Evolutionary conservation across 2,797 vertebrate species (phyloP).

Genomic region (Champsocephalus gunnari): DNA sequence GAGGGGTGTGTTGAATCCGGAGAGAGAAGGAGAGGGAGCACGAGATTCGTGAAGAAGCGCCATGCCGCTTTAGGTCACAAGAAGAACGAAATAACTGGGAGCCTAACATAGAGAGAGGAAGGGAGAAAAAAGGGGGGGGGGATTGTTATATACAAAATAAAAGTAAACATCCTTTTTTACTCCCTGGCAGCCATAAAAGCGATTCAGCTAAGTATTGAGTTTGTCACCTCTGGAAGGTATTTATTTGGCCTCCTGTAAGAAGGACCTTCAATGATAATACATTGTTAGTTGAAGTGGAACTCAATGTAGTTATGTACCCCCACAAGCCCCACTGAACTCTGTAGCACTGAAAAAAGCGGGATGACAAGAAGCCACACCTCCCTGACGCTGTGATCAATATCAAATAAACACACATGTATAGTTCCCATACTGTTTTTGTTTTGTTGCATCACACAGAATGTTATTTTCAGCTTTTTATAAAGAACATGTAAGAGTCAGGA

Average conservation of each 20-base stretch:
- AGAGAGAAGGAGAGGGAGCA: conserved; percentile 92
- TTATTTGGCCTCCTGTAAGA: conserved; percentile 16
- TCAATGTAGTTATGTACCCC: background rate
- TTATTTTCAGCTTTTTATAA: background rate
- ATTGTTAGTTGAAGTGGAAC: background rate
- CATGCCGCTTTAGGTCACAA: conserved; percentile 83
- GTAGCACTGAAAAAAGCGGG: conserved; percentile 16
- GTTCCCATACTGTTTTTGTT: background rate
- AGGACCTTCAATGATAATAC: background rate
- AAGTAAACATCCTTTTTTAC: conserved; percentile 16
- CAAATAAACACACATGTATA: conserved; percentile 22
- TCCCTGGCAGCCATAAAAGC: background rate
- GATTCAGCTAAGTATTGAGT: conserved; percentile 16
- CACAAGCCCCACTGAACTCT: background rate
- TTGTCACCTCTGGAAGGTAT: conserved; percentile 17
- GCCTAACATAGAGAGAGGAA: conserved; percentile 34
- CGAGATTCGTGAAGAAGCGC: conserved; percentile 92
- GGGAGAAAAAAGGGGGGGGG: conserved; percentile 19
- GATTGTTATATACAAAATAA: conserved; percentile 35
- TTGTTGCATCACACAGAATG: background rate
- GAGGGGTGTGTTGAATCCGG: conserved; percentile 88
- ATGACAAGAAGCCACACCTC: background rate
- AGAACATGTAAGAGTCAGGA: background rate
- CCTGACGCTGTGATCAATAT: conserved; percentile 20
- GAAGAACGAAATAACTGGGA: conserved; percentile 52